phyloP scores from a whole-genome alignment of 92 coral and sea anemone species.

The Palythoa grandis region DNA sequence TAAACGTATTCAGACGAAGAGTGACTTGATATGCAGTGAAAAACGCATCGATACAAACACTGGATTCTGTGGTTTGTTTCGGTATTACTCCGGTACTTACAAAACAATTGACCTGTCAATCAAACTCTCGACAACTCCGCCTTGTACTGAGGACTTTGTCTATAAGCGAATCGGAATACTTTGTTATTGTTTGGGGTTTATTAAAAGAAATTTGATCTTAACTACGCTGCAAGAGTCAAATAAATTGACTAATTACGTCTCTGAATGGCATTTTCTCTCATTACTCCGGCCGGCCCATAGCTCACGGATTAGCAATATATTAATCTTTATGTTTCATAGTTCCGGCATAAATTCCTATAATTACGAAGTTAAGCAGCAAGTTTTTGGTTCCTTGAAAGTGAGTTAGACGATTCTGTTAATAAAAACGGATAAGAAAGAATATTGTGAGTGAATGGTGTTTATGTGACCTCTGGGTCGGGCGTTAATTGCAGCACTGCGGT shows the following conservation, averaged over 20 bases:
- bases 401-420: not conserved
- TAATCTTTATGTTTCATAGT: slow-evolving; percentile 4
- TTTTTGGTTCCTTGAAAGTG: not conserved
- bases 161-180: slow-evolving; percentile 48
- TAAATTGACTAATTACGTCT: slow-evolving; percentile 56
- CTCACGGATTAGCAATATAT: not conserved
- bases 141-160: slow-evolving; percentile 40
- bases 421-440: not conserved
- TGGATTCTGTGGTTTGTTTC: slow-evolving; percentile 40
- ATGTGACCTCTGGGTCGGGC: slow-evolving; percentile 32
- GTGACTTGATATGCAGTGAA: slow-evolving; percentile 36
- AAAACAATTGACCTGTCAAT: slow-evolving; percentile 68
- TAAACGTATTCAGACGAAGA: slow-evolving; percentile 19
- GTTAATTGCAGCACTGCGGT: slow-evolving; percentile 23
- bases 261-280: slow-evolving; percentile 42
- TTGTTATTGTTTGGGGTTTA: slow-evolving; percentile 47
- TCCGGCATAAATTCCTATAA: not conserved
- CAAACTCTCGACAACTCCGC: slow-evolving; percentile 53
- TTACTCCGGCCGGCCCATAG: slow-evolving; percentile 11
- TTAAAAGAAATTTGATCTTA: slow-evolving; percentile 36
- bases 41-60: slow-evolving; percentile 13
- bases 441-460: slow-evolving; percentile 16
- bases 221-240: slow-evolving; percentile 45
- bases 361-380: not conserved
- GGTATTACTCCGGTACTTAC: slow-evolving; percentile 54